A percentile compares a stretch with the other conserved stretches of the same genome.
phyloP scores from a whole-genome alignment of 2,888 invertebrate species.

The Idaea dimidiata region DNA sequence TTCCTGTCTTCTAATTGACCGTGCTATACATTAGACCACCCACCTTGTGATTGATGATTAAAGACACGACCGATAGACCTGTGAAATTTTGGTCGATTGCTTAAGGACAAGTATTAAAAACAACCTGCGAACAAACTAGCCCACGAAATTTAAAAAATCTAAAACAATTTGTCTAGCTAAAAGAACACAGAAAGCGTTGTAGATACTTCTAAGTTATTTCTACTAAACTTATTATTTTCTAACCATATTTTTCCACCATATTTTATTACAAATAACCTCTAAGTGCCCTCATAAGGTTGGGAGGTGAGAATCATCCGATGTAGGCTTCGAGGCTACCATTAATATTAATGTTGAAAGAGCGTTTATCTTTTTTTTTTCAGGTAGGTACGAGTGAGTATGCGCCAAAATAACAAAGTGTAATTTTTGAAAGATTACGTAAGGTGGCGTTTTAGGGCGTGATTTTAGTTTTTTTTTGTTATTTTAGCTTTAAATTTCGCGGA shows the following conservation, averaged over 20 bases:
- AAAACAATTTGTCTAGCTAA: no score
- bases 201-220: neutral
- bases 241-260: conserved; percentile 5
- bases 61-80: no score
- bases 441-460: conserved; percentile 9
- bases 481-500: no score
- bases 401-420: conserved; percentile 15
- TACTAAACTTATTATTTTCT: neutral
- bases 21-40: no score
- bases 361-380: conserved; percentile 23
- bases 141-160: no score
- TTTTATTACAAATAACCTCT: conserved; percentile 15
- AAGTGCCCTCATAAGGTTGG: conserved; percentile 16
- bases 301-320: conserved; percentile 16
- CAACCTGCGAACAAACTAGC: no score
- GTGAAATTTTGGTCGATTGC: no score
- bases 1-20: no score
- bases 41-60: no score
- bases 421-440: neutral
- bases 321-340: conserved; percentile 19
- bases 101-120: no score
- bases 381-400: conserved; percentile 4
- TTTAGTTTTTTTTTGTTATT: neutral
- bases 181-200: neutral
- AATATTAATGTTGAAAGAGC: conserved; percentile 25